Conservation (phyloP, 2,888 invertebrate genomes). For the Perizoma affinitatum region DNA sequence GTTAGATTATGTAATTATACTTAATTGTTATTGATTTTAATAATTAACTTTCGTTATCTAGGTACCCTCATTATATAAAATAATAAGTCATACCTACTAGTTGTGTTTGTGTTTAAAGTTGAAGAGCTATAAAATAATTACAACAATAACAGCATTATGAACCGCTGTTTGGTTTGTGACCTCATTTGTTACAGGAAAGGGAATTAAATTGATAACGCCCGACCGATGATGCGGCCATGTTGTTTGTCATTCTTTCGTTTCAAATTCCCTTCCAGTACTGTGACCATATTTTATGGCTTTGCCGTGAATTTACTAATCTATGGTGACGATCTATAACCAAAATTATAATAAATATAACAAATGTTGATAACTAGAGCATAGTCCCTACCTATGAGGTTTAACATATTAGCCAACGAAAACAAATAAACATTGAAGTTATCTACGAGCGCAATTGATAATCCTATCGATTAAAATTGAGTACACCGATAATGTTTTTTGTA, state of each 20-base stretch:
- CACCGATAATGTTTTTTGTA: slow-evolving; percentile 33
- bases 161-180: slow-evolving; percentile 72
- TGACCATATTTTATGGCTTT: not conserved
- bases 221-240: slow-evolving; percentile 53
- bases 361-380: no score
- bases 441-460: slow-evolving; percentile 18
- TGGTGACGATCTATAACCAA: no score
- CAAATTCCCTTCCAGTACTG: not conserved
- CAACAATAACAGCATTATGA: slow-evolving; percentile 49
- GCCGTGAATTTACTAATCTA: no score
- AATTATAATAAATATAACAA: no score
- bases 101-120: slow-evolving; percentile 1
- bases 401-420: not conserved
- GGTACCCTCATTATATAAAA: slow-evolving; percentile 23
- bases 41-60: slow-evolving; percentile 5
- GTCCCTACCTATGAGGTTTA: no score
- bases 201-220: slow-evolving; percentile 76
- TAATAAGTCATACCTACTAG: slow-evolving; percentile 1
- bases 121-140: slow-evolving; percentile 32
- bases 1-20: not conserved
- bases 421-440: slow-evolving; percentile 4
- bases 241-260: slow-evolving; percentile 45
- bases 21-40: not conserved
- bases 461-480: slow-evolving; percentile 26
- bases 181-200: slow-evolving; percentile 81